phyloP scores from a whole-genome alignment of 2,797 vertebrate genomes.

The Steatocranus sp. region DNA sequence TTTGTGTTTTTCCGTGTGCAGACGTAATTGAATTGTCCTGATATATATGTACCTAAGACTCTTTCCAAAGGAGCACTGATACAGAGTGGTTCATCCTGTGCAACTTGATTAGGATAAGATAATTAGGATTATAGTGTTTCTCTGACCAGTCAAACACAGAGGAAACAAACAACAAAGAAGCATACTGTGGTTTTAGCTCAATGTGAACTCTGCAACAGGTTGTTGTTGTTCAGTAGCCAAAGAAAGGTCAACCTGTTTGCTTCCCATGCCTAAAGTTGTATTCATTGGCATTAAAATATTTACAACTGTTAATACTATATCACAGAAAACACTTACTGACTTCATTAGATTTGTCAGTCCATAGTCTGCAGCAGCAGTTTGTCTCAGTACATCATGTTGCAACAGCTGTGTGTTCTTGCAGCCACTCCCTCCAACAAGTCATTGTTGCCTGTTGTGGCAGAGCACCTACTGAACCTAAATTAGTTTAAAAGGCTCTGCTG shows the following conservation, averaged over 20 bases:
- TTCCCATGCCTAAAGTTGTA: not conserved
- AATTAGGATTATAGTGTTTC: not conserved
- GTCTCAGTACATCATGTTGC: not conserved
- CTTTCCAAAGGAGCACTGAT: not conserved
- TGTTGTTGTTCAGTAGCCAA: not conserved
- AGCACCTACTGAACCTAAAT: not conserved
- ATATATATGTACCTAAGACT: not conserved
- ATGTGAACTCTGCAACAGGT: not conserved
- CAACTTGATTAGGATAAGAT: not conserved
- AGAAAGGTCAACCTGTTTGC: not conserved
- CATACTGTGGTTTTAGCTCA: not conserved
- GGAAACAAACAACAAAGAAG: not conserved
- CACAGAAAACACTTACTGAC: not conserved
- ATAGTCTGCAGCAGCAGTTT: constrained; percentile 11
- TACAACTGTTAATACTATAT: not conserved
- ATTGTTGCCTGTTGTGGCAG: constrained; percentile 8
- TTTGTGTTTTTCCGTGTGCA: not conserved
- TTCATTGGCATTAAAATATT: not conserved
- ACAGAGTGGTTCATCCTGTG: not conserved
- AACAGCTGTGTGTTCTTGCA: constrained; percentile 32
- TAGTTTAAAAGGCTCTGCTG: not conserved
- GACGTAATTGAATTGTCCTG: not conserved
- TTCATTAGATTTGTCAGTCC: constrained; percentile 20
- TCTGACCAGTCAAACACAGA: not conserved
- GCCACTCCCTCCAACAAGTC: constrained; percentile 2